Conservation (phyloP, 2,113 vertebrate species). For the Hucho hucho region DNA sequence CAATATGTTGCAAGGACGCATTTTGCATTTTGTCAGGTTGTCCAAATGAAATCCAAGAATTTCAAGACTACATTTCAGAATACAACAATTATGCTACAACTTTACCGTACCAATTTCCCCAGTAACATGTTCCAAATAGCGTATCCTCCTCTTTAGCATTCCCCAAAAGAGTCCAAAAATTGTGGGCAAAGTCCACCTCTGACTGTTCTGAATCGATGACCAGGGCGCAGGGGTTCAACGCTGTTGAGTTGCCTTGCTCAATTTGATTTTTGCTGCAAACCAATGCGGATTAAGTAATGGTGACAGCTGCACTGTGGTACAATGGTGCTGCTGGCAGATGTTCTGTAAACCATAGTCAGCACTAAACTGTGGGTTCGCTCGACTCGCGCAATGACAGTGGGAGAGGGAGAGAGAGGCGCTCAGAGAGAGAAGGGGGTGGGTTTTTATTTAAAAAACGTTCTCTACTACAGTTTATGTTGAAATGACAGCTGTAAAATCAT, state of each 20-base stretch:
- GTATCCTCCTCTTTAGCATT: slow-evolving; percentile 32
- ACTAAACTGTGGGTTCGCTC: slow-evolving; percentile 22
- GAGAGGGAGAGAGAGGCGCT: neutral
- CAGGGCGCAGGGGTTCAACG: slow-evolving; percentile 37
- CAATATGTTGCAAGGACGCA: slow-evolving; percentile 3
- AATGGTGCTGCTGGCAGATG: slow-evolving; percentile 62
- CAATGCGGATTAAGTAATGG: slow-evolving; percentile 67
- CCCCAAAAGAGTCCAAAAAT: slow-evolving; percentile 4
- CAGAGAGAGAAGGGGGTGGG: neutral
- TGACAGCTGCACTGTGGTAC: slow-evolving; percentile 72
- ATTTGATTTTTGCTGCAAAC: slow-evolving; percentile 29
- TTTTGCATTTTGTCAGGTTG: neutral
- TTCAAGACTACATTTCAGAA: too few relatives aligned
- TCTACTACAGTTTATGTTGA: neutral
- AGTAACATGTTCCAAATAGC: slow-evolving; percentile 57
- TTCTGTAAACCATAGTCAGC: slow-evolving; percentile 63
- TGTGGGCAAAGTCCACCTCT: slow-evolving; percentile 29
- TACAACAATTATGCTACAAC: slow-evolving; percentile 12
- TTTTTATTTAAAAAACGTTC: neutral
- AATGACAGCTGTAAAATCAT: neutral
- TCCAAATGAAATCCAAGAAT: too few relatives aligned
- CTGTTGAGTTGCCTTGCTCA: slow-evolving; percentile 38
- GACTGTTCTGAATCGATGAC: slow-evolving; percentile 49
- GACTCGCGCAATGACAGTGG: slow-evolving; percentile 7
- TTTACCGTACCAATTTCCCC: slow-evolving; percentile 71